A percentile compares a stretch with the other conserved stretches of the same genome.
phyloP scores from a whole-genome alignment of 1,140 invertebrate genomes.

The Drosophila carrolli region DNA sequence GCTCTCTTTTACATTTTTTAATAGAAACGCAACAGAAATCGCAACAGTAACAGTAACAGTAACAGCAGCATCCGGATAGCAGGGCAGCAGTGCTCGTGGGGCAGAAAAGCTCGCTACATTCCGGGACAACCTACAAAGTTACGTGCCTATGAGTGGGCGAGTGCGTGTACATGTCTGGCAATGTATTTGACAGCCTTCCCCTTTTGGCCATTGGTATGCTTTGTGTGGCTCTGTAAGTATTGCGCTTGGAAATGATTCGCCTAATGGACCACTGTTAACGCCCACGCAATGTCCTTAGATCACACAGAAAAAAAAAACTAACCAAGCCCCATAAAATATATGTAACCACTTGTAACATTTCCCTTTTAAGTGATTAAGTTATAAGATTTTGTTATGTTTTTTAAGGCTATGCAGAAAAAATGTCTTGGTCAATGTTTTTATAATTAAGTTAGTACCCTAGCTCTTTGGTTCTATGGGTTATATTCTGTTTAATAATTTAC shows the following conservation, averaged over 20 bases:
- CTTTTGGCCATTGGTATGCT: slow-evolving; percentile 70
- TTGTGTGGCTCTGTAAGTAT: slow-evolving; percentile 72
- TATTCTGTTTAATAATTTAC: too few species aligned
- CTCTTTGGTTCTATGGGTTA: too few species aligned
- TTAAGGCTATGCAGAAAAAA: too few species aligned
- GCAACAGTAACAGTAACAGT: slow-evolving; percentile 21
- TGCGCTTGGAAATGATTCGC: background rate
- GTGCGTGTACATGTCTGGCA: slow-evolving; percentile 47
- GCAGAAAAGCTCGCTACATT: slow-evolving; percentile 8
- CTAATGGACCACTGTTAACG: background rate
- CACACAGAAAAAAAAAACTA: background rate
- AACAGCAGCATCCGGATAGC: slow-evolving; percentile 16
- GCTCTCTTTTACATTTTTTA: slow-evolving; percentile 21
- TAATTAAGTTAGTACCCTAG: too few species aligned
- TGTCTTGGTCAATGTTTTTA: too few species aligned
- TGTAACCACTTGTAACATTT: too few species aligned
- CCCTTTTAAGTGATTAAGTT: too few species aligned
- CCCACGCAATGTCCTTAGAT: background rate
- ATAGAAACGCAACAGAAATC: slow-evolving; percentile 15
- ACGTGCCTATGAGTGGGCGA: slow-evolving; percentile 27
- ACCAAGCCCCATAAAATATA: too few species aligned
- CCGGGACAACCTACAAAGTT: slow-evolving; percentile 14
- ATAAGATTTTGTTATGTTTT: too few species aligned
- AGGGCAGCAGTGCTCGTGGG: slow-evolving; percentile 20
- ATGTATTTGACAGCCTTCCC: slow-evolving; percentile 73